phyloP scores from a whole-genome alignment of 1,140 invertebrate species.

The Teleopsis dalmanni region DNA sequence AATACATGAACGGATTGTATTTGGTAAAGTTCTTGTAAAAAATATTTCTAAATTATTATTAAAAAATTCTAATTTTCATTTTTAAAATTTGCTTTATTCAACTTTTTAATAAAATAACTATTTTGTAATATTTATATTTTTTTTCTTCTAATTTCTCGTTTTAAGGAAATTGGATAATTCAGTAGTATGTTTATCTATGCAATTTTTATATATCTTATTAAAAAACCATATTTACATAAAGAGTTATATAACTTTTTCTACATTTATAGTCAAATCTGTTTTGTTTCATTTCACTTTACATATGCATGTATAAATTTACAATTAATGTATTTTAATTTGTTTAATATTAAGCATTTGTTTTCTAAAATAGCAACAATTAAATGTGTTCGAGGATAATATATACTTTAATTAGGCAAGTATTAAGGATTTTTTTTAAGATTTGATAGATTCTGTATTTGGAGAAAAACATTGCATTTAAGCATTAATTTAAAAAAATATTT shows the following conservation, averaged over 20 bases:
- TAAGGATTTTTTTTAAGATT: too few species aligned
- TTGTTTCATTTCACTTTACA: neutral
- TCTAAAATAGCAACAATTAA: too few species aligned
- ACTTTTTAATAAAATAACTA: neutral
- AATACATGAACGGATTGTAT: too few species aligned
- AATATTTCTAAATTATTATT: neutral
- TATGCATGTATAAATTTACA: neutral
- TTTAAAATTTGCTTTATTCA: neutral
- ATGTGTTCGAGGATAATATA: neutral
- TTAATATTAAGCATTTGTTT: neutral
- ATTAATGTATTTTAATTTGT: conserved; percentile 1
- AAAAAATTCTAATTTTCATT: neutral
- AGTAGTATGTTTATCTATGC: too few species aligned
- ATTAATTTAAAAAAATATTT: too few species aligned
- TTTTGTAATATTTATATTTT: neutral
- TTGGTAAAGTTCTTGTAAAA: too few species aligned
- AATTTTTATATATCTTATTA: too few species aligned
- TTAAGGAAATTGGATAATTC: neutral
- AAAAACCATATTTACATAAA: too few species aligned
- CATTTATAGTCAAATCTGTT: neutral
- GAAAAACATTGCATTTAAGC: too few species aligned
- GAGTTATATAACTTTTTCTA: too few species aligned
- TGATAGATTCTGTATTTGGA: too few species aligned
- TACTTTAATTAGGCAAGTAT: too few species aligned
- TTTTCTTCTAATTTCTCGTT: neutral